phyloP scores from a whole-genome alignment of 2,113 vertebrate genomes.

The Crocuta crocuta region DNA sequence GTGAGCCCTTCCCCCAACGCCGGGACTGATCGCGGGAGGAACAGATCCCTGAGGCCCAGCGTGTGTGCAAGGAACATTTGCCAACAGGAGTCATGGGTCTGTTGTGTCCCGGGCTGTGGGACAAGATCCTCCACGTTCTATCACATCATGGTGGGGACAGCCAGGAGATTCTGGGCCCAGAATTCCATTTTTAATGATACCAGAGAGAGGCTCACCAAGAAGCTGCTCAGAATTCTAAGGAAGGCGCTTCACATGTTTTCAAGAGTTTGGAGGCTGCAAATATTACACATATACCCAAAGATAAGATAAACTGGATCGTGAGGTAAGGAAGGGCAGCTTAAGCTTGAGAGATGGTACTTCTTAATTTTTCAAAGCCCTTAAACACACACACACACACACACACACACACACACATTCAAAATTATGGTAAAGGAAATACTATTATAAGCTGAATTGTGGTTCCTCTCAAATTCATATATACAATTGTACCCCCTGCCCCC shows the following conservation, averaged over 20 bases:
- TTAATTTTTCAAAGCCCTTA: not conserved
- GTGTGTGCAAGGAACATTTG: accelerated
- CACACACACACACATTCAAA: no score
- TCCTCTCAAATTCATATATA: accelerated
- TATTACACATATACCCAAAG: not conserved
- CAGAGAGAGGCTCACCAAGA: not conserved
- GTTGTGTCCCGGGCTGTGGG: not conserved
- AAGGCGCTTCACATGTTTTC: not conserved
- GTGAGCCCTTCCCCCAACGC: not conserved
- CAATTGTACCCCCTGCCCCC: not conserved
- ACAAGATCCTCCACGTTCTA: not conserved
- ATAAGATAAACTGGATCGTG: not conserved
- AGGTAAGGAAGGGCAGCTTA: not conserved
- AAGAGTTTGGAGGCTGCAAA: not conserved
- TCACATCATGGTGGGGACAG: not conserved
- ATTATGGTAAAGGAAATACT: not conserved
- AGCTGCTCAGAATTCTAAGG: not conserved
- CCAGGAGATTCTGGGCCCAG: not conserved
- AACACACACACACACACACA: no score
- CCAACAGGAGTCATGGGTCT: accelerated
- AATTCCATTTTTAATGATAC: not conserved
- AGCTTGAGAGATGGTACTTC: not conserved
- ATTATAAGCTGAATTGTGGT: not conserved
- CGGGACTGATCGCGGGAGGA: accelerated
- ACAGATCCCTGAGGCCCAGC: no score